Conservation (phyloP, 2,797 vertebrate genomes). For the Poecilia gillii region DNA sequence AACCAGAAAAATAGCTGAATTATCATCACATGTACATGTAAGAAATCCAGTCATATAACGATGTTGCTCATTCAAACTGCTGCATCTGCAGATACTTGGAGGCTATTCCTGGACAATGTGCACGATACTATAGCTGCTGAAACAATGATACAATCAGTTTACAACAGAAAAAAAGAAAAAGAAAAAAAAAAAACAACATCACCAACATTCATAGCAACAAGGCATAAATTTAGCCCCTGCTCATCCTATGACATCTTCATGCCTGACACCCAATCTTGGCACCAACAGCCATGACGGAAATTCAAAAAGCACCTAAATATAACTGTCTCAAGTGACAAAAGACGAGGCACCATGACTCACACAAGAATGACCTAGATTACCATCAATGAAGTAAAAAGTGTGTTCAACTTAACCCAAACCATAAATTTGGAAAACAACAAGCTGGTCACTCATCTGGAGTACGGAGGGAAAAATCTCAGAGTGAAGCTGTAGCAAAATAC, state of each 20-base stretch:
- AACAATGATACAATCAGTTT: constrained; percentile 48
- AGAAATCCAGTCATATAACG: constrained; percentile 8
- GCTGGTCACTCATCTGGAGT: neutral
- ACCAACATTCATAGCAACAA: constrained; percentile 81
- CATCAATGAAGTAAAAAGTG: constrained; percentile 49
- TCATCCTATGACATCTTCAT: constrained; percentile 74
- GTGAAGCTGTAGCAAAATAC: neutral
- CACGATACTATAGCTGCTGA: constrained; percentile 17
- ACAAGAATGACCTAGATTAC: constrained; percentile 70
- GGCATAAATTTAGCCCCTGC: constrained; percentile 79
- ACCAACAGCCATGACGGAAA: constrained; percentile 77
- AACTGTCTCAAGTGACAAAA: constrained; percentile 85
- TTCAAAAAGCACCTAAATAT: constrained; percentile 83
- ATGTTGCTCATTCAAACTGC: neutral
- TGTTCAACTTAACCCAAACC: constrained; percentile 16
- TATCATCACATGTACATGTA: constrained; percentile 5
- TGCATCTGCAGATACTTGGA: constrained; percentile 6
- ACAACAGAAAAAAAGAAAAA: neutral
- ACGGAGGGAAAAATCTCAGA: neutral
- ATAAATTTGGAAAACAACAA: constrained; percentile 5
- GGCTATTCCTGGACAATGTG: neutral
- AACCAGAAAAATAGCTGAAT: neutral
- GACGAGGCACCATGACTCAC: constrained; percentile 68
- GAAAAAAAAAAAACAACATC: constrained; percentile 39
- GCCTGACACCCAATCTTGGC: constrained; percentile 80